Evolutionary conservation across 2,888 invertebrate genomes (phyloP), one percentile per base, ranked within the genome.

Genomic region (Drosophila phalerata): DNA sequence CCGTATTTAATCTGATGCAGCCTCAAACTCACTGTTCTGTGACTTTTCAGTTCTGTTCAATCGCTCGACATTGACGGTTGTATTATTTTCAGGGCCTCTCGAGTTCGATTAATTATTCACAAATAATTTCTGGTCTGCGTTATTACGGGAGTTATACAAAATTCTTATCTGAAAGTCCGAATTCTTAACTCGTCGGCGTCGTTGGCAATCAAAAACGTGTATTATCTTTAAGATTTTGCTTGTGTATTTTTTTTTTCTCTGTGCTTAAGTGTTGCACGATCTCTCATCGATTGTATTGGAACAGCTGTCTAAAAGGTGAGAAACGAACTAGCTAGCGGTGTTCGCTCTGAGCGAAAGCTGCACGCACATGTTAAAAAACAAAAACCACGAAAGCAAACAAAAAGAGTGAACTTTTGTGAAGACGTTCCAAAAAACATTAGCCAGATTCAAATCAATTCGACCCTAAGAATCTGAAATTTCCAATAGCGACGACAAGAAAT

Each of bases 1-100:
- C 6, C 5, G 3, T 32, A 38, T 15, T 25, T 13, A 38, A 25
- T 28, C 52, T 30, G 28, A 28, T 52, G 38, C 52, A 38, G 15
- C 38, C 11, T 38, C 28, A 40, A 28, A 19, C 28, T 17, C 28
- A 17, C 2, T 6, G 17, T 13, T 30, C 52, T 52, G 37, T 10
- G 25, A 2, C 22, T 15, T 11, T 61, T 84, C 58, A 81, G 79
- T 84, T 73, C 32, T 38, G 25, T 68, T 68, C 55, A 47, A 57
- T 42, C 85, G 61, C 64, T 81, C 58, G 64, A 48, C 69, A 58
- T 40, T 47, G 64, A 45, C 73, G 79, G 81, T 84, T 65, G 70
- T 45, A 30, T 37, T 25, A 9, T 17, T 55, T 34, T 2, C 13
- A 5, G n/a, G 17, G 42, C 28, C 42, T 30, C 62, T 56, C 38